phyloP scores from a whole-genome alignment of 2,888 invertebrate species.

The Aphodius granarius region DNA sequence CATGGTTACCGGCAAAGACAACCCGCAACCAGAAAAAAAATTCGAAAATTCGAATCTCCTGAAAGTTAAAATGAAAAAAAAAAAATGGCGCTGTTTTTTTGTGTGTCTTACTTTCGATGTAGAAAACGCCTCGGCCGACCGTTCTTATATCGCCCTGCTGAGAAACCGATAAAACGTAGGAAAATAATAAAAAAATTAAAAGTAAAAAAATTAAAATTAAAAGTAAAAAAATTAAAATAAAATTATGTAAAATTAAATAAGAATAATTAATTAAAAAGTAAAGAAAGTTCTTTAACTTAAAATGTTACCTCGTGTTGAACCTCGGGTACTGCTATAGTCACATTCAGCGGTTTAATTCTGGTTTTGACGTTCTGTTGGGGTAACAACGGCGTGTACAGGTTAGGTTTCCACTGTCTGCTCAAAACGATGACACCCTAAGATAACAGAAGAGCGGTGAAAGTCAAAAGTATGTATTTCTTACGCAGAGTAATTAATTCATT shows the following conservation, averaged over 20 bases:
- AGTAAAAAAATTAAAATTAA: not conserved
- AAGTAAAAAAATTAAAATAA: not conserved
- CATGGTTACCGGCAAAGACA: not conserved
- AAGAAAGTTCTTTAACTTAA: not conserved
- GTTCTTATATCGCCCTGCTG: not conserved
- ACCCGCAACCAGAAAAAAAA: not conserved
- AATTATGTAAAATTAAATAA: not conserved
- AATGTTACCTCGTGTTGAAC: slow-evolving; percentile 74
- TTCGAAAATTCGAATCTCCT: not conserved
- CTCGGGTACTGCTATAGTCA: slow-evolving; percentile 85
- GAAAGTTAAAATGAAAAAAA: not conserved
- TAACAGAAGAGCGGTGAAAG: slow-evolving; percentile 29
- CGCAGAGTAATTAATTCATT: not conserved
- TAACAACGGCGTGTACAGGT: slow-evolving; percentile 88
- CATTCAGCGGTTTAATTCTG: slow-evolving; percentile 81
- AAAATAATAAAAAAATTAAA: not conserved
- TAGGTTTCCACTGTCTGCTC: slow-evolving; percentile 96
- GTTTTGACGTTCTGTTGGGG: slow-evolving; percentile 83
- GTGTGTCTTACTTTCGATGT: not conserved
- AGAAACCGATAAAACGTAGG: not conserved
- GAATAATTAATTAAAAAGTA: not conserved
- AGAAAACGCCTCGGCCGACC: not conserved
- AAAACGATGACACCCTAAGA: slow-evolving; percentile 91
- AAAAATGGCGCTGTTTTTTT: not conserved
- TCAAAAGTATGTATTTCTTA: not conserved